These are phyloP conservation scores for Euplexia lucipara DNA, from an alignment of 2,888 invertebrate species.

Conservation along the genomic window DNA sequence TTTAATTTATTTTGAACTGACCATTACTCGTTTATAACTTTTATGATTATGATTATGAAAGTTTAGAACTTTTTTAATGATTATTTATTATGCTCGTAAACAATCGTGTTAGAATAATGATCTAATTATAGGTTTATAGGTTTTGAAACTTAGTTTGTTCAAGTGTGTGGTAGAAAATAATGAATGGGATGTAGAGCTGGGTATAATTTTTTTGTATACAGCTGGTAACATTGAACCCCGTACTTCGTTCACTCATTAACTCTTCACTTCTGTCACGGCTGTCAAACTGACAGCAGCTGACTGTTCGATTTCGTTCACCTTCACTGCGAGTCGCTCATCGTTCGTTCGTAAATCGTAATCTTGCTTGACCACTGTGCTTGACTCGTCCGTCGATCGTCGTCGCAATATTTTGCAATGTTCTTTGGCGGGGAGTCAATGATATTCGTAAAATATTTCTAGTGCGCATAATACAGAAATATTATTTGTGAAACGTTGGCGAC, in stretches of 20 bases:
- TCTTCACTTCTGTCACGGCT: neutral
- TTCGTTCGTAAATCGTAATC: slow-evolving; percentile 8
- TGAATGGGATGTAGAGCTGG: neutral
- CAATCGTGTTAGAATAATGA: neutral
- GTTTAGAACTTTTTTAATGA: too few relatives aligned
- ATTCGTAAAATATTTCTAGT: slow-evolving; percentile 39
- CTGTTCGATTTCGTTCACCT: slow-evolving; percentile 7
- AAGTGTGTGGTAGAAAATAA: slow-evolving; percentile 21
- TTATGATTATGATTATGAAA: too few relatives aligned
- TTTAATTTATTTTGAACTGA: neutral
- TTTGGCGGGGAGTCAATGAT: slow-evolving; percentile 55
- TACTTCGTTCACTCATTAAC: slow-evolving; percentile 7
- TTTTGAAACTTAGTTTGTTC: neutral
- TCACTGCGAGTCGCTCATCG: neutral
- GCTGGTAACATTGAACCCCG: slow-evolving; percentile 21
- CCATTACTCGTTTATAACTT: neutral
- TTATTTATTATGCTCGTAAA: neutral
- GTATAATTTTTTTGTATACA: neutral
- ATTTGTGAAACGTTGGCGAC: slow-evolving; percentile 25
- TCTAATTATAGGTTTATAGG: neutral
- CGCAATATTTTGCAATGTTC: slow-evolving; percentile 57
- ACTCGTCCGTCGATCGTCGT: neutral
- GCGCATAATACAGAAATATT: slow-evolving; percentile 44
- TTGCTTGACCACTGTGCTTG: too few relatives aligned
- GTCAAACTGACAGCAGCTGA: slow-evolving; percentile 43